A percentile compares a stretch with the other conserved stretches of the same genome.
phyloP scores from a whole-genome alignment of 2,113 vertebrate species.

The Haplochromis burtoni region DNA sequence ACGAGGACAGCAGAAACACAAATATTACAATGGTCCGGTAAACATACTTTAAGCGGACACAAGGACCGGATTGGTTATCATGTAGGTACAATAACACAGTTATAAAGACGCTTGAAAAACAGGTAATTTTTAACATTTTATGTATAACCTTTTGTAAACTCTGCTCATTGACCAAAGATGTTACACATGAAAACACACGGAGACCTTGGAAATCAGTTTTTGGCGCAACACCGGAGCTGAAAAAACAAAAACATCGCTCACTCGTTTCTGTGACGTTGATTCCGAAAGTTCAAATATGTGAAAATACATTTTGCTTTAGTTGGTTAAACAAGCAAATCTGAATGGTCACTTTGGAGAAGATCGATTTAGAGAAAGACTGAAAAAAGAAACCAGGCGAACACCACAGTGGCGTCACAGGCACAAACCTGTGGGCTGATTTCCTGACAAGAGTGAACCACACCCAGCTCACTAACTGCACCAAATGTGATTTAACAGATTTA shows the following conservation, averaged over 20 bases:
- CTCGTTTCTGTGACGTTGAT: not conserved
- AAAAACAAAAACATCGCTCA: not conserved
- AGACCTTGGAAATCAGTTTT: rapidly evolving
- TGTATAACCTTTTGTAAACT: not conserved
- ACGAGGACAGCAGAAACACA: not conserved
- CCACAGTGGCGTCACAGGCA: not conserved
- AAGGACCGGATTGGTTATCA: not conserved
- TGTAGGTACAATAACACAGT: not conserved
- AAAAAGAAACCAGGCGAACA: not conserved
- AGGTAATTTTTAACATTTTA: rapidly evolving
- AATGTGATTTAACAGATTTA: not conserved
- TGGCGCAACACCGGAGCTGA: rapidly evolving
- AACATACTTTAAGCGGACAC: not conserved
- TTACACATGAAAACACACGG: not conserved
- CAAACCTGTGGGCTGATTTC: not conserved
- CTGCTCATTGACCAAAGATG: not conserved
- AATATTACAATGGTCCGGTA: not conserved
- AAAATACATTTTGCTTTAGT: not conserved
- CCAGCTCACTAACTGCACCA: not conserved
- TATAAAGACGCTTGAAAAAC: not conserved
- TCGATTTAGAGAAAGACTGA: not conserved
- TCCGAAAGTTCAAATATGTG: rapidly evolving
- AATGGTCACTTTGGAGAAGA: not conserved
- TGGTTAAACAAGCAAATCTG: not conserved
- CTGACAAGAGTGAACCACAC: rapidly evolving